Evolutionary conservation across 2,113 vertebrate genomes (phyloP).

Genomic region (Aegypius monachus): DNA sequence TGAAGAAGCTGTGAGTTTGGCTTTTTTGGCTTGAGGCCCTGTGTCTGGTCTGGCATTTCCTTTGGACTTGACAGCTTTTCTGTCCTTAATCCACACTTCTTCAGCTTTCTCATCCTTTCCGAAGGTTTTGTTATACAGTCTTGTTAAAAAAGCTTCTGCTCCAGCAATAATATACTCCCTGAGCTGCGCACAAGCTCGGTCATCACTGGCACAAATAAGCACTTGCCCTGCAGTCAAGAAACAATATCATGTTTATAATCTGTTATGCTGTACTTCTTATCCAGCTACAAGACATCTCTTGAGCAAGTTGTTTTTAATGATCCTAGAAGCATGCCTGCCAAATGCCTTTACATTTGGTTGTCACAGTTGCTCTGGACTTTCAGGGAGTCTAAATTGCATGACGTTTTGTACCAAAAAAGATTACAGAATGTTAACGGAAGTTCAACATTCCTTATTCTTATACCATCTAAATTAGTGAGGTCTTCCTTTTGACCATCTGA

Average conservation of each 20-base stretch:
- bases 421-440: not conserved
- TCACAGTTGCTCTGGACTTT: not conserved
- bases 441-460: not conserved
- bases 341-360: not conserved
- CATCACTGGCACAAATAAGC: conserved; percentile 94
- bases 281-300: not conserved
- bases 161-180: conserved; percentile 82
- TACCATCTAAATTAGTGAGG: not conserved
- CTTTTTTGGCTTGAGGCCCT: conserved; percentile 70
- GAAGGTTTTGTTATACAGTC: conserved; percentile 85
- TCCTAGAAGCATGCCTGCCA: not conserved
- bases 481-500: not conserved
- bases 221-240: conserved; percentile 80
- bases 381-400: not conserved
- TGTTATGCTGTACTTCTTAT: not conserved
- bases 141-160: conserved; percentile 80
- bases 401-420: not conserved
- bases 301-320: not conserved
- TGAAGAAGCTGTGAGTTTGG: conserved; percentile 33
- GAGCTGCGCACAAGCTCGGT: conserved; percentile 93
- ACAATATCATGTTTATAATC: not conserved
- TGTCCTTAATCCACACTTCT: conserved; percentile 59
- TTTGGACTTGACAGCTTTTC: conserved; percentile 55
- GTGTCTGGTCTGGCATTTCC: conserved; percentile 23
- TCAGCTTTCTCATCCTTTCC: conserved; percentile 77